Percentiles rank a stretch among this genome's conserved stretches.
Conservation (phyloP, 2,888 invertebrate species). For the Andrena bucephala region DNA sequence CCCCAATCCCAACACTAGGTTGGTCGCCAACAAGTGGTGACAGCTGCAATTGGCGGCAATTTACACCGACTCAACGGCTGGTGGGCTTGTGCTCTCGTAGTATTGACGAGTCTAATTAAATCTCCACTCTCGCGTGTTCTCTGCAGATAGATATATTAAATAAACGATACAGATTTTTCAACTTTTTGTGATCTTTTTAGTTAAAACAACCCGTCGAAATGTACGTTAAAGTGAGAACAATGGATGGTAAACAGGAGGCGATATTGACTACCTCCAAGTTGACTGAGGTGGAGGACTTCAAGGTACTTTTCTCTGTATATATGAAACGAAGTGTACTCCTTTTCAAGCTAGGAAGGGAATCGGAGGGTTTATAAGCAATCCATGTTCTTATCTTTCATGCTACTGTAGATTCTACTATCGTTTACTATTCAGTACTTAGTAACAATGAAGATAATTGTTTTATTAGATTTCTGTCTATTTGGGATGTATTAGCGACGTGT, state of each 20-base stretch:
- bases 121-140: neutral
- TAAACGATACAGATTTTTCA: neutral
- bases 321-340: neutral
- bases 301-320: slow-evolving; percentile 77
- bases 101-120: neutral
- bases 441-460: neutral
- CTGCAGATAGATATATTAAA: slow-evolving; percentile 5
- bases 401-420: neutral
- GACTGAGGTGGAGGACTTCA: slow-evolving; percentile 89
- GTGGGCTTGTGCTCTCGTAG: slow-evolving; percentile 4
- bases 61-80: neutral
- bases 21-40: slow-evolving; percentile 65
- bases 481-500: neutral
- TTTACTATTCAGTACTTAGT: neutral
- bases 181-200: neutral
- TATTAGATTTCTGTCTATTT: slow-evolving; percentile 1
- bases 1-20: no score
- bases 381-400: neutral
- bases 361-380: neutral
- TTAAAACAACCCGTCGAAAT: slow-evolving; percentile 83
- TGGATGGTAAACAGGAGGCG: slow-evolving; percentile 87
- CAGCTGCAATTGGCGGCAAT: slow-evolving; percentile 15
- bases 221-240: slow-evolving; percentile 89
- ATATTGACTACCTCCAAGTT: slow-evolving; percentile 90
- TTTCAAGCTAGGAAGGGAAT: neutral